Conservation (phyloP, 2,888 invertebrate species). For the Lithophane ornitopus region DNA sequence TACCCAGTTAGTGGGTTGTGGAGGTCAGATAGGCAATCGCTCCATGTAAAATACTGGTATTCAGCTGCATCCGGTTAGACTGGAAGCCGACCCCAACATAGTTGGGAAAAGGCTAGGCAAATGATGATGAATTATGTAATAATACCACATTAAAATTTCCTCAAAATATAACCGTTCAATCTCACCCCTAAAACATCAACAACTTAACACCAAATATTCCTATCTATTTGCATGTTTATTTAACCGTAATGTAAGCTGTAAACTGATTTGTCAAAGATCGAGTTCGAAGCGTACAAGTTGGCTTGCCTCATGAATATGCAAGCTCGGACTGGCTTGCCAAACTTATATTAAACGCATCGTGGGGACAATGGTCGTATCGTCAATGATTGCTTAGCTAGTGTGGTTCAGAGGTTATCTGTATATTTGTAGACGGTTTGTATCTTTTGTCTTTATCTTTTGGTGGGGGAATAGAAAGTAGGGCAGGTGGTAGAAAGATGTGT, state of each 20-base stretch:
- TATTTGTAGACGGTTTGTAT: constrained; percentile 11
- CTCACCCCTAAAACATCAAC: not conserved
- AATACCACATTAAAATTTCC: not conserved
- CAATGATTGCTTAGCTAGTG: constrained; percentile 50
- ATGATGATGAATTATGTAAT: too few relatives aligned
- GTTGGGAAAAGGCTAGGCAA: too few relatives aligned
- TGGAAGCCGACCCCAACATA: too few relatives aligned
- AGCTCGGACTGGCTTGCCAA: constrained; percentile 67
- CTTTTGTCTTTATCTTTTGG: constrained; percentile 29
- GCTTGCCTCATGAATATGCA: constrained; percentile 75
- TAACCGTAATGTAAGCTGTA: constrained; percentile 62
- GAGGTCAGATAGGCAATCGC: too few relatives aligned
- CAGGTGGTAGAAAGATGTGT: not conserved
- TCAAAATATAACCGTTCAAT: not conserved
- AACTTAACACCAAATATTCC: constrained; percentile 35
- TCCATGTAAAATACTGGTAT: too few relatives aligned
- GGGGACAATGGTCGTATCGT: constrained; percentile 58
- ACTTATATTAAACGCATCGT: constrained; percentile 75
- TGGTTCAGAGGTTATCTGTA: constrained; percentile 25
- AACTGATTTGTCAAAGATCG: constrained; percentile 67
- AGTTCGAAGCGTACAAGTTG: constrained; percentile 63
- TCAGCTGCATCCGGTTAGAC: too few relatives aligned
- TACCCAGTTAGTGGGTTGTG: too few relatives aligned
- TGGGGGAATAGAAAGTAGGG: not conserved
- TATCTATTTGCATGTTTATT: constrained; percentile 63